Evolutionary conservation across 2,888 invertebrate genomes (phyloP), one percentile per base, ranked within the genome.

Genomic region (Laspeyria flexula): DNA sequence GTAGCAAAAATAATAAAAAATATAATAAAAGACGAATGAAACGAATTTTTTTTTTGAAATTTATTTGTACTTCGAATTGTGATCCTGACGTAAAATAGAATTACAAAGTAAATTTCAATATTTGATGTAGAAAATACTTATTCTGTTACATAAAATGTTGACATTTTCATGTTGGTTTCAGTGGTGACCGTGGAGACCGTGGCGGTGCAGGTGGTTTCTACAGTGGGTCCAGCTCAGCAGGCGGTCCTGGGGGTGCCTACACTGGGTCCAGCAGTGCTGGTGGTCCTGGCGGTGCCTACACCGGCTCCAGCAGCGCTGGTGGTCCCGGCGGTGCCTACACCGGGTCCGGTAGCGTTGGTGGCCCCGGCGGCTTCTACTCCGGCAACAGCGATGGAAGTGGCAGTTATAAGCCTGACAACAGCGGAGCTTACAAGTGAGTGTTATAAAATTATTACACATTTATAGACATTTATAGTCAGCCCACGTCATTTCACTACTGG

Each of bases 391-490:
- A 72, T 11, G 70, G 65, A n/a, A 62, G 52, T 16, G 79, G 79
- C 44, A 77, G 60, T 50, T 83, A 83, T 75, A 81, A 65, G 45
- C 82, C 79, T 29, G 73, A 74, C 43, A 60, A 60, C 56, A 71
- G 58, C 35, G 76, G 75, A 21, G 52, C 40, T 49, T 77, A 51
- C 53, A 60, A 67, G 83, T 83, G 42, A 74, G 71, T 65, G 50
- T n/a, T n/a, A n/a, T n/a, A n/a, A n/a, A n/a, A n/a, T n/a, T n/a
- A n/a, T n/a, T n/a, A n/a, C n/a, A n/a, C n/a, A n/a, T n/a, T n/a
- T n/a, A n/a, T n/a, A n/a, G n/a, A n/a, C n/a, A n/a, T n/a, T n/a
- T n/a, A n/a, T n/a, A n/a, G n/a, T n/a, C n/a, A n/a, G n/a, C n/a
- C n/a, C n/a, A n/a, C n/a, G n/a, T n/a, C n/a, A n/a, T n/a, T n/a